Evolutionary conservation across 2,888 invertebrate genomes (phyloP), one percentile per base, ranked within the genome.

Genomic region (Eurytoma adleriae): DNA sequence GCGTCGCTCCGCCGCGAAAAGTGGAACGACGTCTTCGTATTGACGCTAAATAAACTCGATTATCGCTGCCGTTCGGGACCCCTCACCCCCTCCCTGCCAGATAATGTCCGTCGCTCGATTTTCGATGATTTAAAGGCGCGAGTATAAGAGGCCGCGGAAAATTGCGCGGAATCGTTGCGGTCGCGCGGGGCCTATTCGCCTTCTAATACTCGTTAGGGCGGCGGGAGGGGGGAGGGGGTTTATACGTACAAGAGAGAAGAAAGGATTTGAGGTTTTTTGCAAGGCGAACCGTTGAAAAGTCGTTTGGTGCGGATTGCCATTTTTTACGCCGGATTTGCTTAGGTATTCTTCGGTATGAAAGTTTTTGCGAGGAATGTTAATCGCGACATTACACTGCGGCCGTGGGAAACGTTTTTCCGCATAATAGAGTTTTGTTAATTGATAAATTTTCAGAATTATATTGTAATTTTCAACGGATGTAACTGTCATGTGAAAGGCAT

Each of bases 121-220:
- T 64, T 66, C 48, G 79, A 70, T 62, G 79, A 75, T 75, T 79
- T 75, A 57, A 70, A 70, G 76, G 48, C 57, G 48, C 62, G 30
- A 7, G 48, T 57, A 12, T 14, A 5, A 48, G 16, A 54, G 40
- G 52, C 66, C 52, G 59, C 57, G 12, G 66, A 70, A 74, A 79
- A 79, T 79, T 79, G 64, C 74, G 48, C 14, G 70, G 24, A 70
- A 30, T 27, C 66, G 40, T 7, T 40, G 66, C 30, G 18, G 54
- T 18, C 16, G 62, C 24, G 24, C 30, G 27, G 40, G 1, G 12
- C 50, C 27, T 40, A 40, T 24, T 52, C 67, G 72, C 24, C 18
- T 59, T 66, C 50, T 40, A 40, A 40, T 18, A 40, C 70, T 62
- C 50, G 77, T n/a, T 66, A 24, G 3, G 14, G 20, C 24, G 14